These are phyloP conservation scores for Cryptocephalus moraei DNA, from an alignment of 2,888 invertebrate species.

Conservation along the genomic window DNA sequence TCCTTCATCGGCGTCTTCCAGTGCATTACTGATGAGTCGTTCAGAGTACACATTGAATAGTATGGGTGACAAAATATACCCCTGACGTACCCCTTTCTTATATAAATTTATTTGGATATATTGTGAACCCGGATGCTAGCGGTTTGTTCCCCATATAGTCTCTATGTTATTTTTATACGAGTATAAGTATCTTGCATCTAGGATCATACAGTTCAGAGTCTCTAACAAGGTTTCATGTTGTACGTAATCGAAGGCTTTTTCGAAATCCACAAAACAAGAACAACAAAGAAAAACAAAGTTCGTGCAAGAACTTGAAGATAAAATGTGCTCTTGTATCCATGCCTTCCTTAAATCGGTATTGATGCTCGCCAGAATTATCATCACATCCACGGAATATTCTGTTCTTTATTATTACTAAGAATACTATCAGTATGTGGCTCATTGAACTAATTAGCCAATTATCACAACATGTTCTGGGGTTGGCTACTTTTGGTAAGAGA, in stretches of 20 bases:
- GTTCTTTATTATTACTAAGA: background rate
- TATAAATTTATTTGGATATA: background rate
- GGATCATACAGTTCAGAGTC: no score
- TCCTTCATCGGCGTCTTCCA: background rate
- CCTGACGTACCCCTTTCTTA: background rate
- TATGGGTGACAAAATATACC: background rate
- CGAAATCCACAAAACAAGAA: background rate
- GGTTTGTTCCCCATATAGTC: background rate
- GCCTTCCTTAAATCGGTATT: no score
- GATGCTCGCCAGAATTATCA: background rate
- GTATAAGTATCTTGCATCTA: background rate
- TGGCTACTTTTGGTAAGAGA: no score
- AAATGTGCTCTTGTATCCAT: no score
- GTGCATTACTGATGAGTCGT: background rate
- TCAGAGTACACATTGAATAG: background rate
- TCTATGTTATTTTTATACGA: background rate
- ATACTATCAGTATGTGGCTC: background rate
- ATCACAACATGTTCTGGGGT: no score
- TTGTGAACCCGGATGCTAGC: background rate
- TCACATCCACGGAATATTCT: background rate
- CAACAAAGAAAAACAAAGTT: no score
- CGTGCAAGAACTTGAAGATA: no score
- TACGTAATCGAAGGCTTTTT: background rate
- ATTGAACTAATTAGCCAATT: no score
- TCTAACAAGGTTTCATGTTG: background rate